Base-by-base conservation (phyloP, 2,888 invertebrate genomes). In the Phymatocera aterrima region DNA sequence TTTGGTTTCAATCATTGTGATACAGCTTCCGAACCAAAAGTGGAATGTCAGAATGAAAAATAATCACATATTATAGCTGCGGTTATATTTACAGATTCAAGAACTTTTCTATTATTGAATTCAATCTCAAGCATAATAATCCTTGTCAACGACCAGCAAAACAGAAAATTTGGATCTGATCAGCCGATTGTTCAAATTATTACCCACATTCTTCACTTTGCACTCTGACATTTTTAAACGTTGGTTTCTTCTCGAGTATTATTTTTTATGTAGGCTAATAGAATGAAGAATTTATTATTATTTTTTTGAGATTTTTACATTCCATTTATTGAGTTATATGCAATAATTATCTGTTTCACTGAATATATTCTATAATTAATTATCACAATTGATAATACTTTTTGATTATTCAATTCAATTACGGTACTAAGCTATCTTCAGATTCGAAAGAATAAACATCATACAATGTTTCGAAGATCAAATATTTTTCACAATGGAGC, bases 401-500 rank as follows among this genome's bases (percentile, higher is more conserved):
- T 46, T 21, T 46, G 43, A 68, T 43, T 46, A 21, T 68, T 68
- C 21, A n/a, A n/a, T 61, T 34, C 2, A n/a, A 61, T 68, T 68
- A 68, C 28, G 8, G 43, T 68, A 68, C 34, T n/a, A n/a, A n/a
- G n/a, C n/a, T 46, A 24, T 61, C 15, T 34, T 64, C 28, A n/a
- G 8, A 8, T 18, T 18, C n/a, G 10, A 61, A 8, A 21, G 18
- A 51, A 5, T 8, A 18, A 61, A 34, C 31, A 37, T 64, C 34
- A 8, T 61, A 34, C 34, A 34, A 64, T 64, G 64, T 43, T 46
- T 43, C n/a, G 46, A 68, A 46, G 40, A 81, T 81, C 64, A 79
- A 82, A 80, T 81, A 81, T 82, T 81, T 82, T 82, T 82, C 80
- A 80, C 80, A 78, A 81, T 81, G 82, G 80, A 80, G 75, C 79